phyloP scores from a whole-genome alignment of 2,888 invertebrate genomes.

The Ceriagrion tenellum region DNA sequence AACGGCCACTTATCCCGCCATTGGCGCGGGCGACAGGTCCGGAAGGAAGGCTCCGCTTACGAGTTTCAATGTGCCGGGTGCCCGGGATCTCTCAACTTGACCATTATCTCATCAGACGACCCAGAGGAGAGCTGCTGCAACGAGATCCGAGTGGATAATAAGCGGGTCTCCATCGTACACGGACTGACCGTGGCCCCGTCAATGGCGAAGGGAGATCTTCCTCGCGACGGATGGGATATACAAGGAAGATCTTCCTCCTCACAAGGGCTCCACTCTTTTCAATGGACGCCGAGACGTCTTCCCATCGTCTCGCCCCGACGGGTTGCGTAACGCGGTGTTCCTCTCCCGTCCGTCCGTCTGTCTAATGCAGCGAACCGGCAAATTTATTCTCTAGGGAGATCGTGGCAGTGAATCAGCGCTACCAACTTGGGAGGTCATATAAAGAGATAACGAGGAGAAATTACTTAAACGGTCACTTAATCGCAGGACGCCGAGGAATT shows the following conservation, averaged over 20 bases:
- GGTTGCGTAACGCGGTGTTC: neutral
- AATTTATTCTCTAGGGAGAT: neutral
- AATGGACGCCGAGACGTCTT: neutral
- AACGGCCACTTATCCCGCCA: neutral
- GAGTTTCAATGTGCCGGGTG: neutral
- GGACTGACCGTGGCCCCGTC: neutral
- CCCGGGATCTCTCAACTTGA: neutral
- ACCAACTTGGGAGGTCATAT: neutral
- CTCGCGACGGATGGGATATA: neutral
- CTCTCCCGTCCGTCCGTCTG: neutral
- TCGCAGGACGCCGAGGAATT: too few relatives aligned
- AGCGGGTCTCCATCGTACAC: neutral
- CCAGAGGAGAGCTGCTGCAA: neutral
- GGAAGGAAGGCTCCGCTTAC: neutral
- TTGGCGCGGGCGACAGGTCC: neutral
- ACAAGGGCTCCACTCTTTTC: neutral
- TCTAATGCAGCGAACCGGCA: neutral
- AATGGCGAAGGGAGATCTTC: neutral
- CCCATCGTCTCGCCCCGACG: neutral
- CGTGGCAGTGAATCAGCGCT: neutral
- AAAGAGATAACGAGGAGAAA: neutral
- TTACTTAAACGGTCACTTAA: neutral
- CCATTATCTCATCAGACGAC: neutral
- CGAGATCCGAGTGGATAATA: conserved; percentile 24
- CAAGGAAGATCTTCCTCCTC: neutral